These are phyloP conservation scores for Pegoplata infirma DNA, from an alignment of 2,888 invertebrate species.

Conservation along the genomic window DNA sequence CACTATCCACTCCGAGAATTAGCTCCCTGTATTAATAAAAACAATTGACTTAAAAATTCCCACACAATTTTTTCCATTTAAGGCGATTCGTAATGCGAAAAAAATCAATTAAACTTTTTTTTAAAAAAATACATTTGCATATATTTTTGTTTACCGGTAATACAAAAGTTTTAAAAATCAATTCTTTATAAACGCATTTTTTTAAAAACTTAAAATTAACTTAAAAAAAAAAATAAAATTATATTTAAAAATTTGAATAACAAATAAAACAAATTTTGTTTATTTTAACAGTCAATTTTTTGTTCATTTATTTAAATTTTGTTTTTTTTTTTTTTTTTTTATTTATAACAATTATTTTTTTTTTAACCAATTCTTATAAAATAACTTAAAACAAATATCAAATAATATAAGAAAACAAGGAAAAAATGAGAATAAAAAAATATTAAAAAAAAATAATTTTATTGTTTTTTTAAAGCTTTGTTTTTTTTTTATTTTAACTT, in stretches of 20 bases:
- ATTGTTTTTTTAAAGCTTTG: conserved; percentile 44
- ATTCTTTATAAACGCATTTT: conserved; percentile 34
- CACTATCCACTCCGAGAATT: too few species aligned
- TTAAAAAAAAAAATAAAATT: conserved; percentile 22
- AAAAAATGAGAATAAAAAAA: conserved; percentile 10
- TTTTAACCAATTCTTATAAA: conserved; percentile 58
- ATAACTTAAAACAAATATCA: conserved; percentile 36
- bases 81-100: too few species aligned
- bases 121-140: background rate
- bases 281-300: conserved; percentile 57
- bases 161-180: background rate
- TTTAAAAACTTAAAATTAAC: conserved; percentile 10
- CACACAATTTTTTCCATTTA: too few species aligned
- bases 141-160: background rate
- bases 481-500: conserved; percentile 12
- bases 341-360: conserved; percentile 54
- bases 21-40: too few species aligned
- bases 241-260: conserved; percentile 13
- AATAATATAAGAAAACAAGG: conserved; percentile 8
- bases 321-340: conserved; percentile 41
- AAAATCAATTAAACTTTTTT: too few species aligned
- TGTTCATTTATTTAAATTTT: conserved; percentile 58
- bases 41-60: too few species aligned
- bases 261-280: conserved; percentile 61
- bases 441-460: conserved; percentile 18